phyloP scores from a whole-genome alignment of 2,888 invertebrate genomes.

The Erynnis tages region DNA sequence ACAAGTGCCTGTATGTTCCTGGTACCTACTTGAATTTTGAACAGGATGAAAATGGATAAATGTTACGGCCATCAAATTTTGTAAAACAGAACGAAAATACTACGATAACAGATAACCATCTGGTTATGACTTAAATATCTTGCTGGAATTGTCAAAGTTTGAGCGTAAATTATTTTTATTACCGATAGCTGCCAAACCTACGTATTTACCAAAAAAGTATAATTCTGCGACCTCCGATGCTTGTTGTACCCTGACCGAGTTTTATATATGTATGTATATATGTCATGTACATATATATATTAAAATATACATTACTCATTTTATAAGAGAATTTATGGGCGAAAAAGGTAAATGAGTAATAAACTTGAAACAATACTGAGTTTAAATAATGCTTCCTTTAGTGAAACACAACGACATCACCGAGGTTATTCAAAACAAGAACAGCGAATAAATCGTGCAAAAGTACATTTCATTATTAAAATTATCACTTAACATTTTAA shows the following conservation, averaged over 20 bases:
- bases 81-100: too few relatives aligned
- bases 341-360: constrained; percentile 10
- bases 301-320: constrained; percentile 3
- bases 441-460: background rate
- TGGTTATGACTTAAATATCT: background rate
- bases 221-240: constrained; percentile 10
- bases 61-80: too few relatives aligned
- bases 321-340: constrained; percentile 1
- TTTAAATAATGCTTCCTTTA: background rate
- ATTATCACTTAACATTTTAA: constrained; percentile 1
- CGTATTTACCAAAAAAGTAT: constrained; percentile 16
- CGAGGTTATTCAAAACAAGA: constrained; percentile 4
- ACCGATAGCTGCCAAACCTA: constrained; percentile 12
- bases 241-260: constrained; percentile 19
- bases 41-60: too few relatives aligned
- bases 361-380: constrained; percentile 13
- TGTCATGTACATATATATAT: too few relatives aligned
- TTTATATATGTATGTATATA: too few relatives aligned
- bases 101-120: background rate
- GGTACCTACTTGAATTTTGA: too few relatives aligned
- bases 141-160: constrained; percentile 1
- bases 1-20: too few relatives aligned
- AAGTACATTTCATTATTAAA: constrained; percentile 1
- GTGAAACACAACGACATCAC: background rate
- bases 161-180: constrained; percentile 12